These are phyloP conservation scores for Amiota minor DNA, from an alignment of 2,888 invertebrate genomes.

Conservation along the genomic window DNA sequence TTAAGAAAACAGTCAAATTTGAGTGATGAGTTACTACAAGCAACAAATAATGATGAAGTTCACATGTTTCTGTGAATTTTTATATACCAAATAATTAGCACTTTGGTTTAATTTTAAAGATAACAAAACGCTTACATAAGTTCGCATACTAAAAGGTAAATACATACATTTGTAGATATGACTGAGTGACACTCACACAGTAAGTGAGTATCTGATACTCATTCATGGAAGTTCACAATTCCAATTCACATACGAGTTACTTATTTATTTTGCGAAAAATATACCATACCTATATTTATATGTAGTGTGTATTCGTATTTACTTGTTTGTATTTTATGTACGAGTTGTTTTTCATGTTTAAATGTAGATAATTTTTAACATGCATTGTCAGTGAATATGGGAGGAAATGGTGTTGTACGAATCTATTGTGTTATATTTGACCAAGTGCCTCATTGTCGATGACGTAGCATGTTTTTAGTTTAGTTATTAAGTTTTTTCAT, in stretches of 20 bases:
- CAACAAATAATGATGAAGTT: conserved; percentile 43
- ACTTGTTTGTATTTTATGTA: neutral
- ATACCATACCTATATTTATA: neutral
- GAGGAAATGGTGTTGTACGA: neutral
- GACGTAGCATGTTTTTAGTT: conserved; percentile 43
- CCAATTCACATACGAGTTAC: too few relatives aligned
- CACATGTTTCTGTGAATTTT: conserved; percentile 64
- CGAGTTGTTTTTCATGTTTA: neutral
- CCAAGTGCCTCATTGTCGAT: conserved; percentile 23
- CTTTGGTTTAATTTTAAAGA: conserved; percentile 40
- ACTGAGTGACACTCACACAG: too few relatives aligned
- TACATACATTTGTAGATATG: conserved; percentile 14
- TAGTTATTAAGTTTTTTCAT: neutral
- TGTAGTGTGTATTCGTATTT: neutral
- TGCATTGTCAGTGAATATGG: too few relatives aligned
- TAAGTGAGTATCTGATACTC: too few relatives aligned
- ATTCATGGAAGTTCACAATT: too few relatives aligned
- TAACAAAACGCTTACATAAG: conserved; percentile 11
- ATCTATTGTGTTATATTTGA: neutral
- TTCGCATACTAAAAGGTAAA: conserved; percentile 27
- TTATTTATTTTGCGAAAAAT: neutral
- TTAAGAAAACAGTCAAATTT: too few relatives aligned
- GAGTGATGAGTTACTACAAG: neutral
- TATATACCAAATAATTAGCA: conserved; percentile 64
- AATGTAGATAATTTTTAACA: neutral